Conservation (phyloP, 1,140 invertebrate species). For the Chironomus tepperi region DNA sequence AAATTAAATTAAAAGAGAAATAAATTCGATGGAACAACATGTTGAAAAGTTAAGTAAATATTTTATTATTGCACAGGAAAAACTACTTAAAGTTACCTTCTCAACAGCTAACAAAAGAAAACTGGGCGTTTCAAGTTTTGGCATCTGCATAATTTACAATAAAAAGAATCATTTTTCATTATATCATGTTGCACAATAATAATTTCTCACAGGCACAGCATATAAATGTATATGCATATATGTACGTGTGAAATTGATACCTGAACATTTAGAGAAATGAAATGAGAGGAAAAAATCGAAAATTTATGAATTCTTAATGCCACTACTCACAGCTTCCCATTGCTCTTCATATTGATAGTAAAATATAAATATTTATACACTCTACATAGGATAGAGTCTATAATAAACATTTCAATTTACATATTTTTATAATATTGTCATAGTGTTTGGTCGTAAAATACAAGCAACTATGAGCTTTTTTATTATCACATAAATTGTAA, state of each 20-base stretch:
- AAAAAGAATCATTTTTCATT: constrained; percentile 21
- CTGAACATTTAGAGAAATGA: not conserved
- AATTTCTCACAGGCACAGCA: not conserved
- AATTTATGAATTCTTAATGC: not conserved
- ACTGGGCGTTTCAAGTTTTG: not conserved
- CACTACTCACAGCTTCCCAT: constrained; percentile 4
- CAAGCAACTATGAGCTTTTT: not conserved
- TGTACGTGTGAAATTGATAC: not conserved
- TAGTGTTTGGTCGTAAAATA: not conserved
- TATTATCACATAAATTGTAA: constrained; percentile 17
- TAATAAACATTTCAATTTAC: constrained; percentile 9
- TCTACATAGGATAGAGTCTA: not conserved
- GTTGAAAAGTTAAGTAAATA: not conserved
- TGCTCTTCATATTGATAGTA: not conserved
- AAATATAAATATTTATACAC: no score
- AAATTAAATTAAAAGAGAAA: not conserved
- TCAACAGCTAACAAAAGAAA: not conserved
- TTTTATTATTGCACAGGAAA: no score
- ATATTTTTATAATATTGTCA: not conserved
- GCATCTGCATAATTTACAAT: constrained; percentile 22
- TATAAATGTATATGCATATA: not conserved
- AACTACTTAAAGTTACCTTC: no score
- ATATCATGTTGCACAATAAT: not conserved
- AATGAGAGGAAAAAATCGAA: not conserved
- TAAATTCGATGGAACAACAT: constrained; percentile 3